These are phyloP conservation scores for Apogon hyalosoma DNA, from an alignment of 2,797 vertebrate species.

Conservation along the genomic window DNA sequence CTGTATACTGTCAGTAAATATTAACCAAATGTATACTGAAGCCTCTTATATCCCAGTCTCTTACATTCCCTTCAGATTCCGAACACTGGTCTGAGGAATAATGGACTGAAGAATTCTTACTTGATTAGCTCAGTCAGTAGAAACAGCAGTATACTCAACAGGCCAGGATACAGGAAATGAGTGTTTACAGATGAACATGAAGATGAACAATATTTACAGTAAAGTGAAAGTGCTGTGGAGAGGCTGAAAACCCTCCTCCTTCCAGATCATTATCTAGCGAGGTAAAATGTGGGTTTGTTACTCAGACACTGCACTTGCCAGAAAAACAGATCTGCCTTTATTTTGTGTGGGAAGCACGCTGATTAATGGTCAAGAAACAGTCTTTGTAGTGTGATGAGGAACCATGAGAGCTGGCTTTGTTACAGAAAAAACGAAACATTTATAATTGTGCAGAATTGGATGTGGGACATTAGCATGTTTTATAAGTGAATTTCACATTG, in stretches of 20 bases:
- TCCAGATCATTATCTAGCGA: constrained; percentile 36
- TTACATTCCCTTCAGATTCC: not conserved
- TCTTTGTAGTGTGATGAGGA: not conserved
- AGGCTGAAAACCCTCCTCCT: constrained; percentile 26
- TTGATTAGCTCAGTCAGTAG: not conserved
- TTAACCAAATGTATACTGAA: constrained; percentile 3
- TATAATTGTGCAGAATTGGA: not conserved
- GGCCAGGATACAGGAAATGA: constrained; percentile 8
- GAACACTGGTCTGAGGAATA: not conserved
- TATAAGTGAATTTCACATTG: no score
- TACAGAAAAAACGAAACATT: no score
- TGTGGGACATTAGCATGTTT: not conserved
- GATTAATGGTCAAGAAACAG: constrained; percentile 36
- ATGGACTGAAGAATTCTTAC: constrained; percentile 1
- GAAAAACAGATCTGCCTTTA: constrained; percentile 39
- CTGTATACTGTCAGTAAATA: constrained; percentile 7
- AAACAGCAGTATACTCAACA: constrained; percentile 11
- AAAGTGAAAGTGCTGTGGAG: constrained; percentile 20
- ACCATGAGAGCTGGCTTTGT: not conserved
- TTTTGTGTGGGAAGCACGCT: constrained; percentile 27
- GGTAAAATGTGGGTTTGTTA: constrained; percentile 8
- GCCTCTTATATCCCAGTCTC: not conserved
- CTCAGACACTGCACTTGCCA: constrained; percentile 32
- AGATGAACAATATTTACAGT: constrained; percentile 6
- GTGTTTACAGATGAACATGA: constrained; percentile 23